Evolutionary conservation across 2,888 invertebrate species (phyloP), one percentile per base, ranked within the genome.

Genomic region (Nomada fabriciana): DNA sequence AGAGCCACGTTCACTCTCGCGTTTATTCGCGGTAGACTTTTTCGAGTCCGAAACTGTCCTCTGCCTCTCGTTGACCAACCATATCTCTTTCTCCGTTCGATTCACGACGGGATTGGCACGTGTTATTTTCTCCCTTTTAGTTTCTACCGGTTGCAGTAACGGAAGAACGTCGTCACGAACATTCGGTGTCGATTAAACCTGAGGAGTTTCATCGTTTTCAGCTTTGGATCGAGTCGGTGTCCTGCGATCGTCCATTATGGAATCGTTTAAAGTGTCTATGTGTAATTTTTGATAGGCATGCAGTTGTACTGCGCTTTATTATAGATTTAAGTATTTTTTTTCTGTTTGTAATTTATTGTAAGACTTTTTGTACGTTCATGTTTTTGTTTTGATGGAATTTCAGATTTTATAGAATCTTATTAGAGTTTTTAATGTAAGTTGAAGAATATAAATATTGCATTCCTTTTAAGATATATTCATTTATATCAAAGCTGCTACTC

Each of bases 1-100:
- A 84, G 59, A 74, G 79, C 74, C 63, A 76, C 71, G 76, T 72
- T 76, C 74, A 20, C 68, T 59, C 60, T 82, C 81, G 64, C 83
- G 77, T 74, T 77, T 83, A 76, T 75, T 75, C 81, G 83, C 74
- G 82, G 72, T 76, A 70, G 77, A 83, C 70, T 68, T 77, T 77
- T 71, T 23, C 25, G 78, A 73, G 77, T 42, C 76, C 69, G 75
- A 76, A 82, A 84, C 70, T 84, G 82, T 70, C 78, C 80, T 70
- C 71, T 55, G 86, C 71, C 80, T 77, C 84, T 86, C 80, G 78
- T 82, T 86, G 80, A 76, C 79, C 78, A 71, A 74, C 68, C 64
- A 78, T 29, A 50, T 23, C 50, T n/a, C 11, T 42, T 63, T 53
- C n/a, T 43, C 15, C 65, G 10, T 25, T 53, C 42, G 36, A 65